Percentiles rank a stretch among this genome's conserved stretches.
These are phyloP conservation scores for Mimachlamys varia DNA, from an alignment of 2,888 invertebrate genomes.

Conservation along the genomic window DNA sequence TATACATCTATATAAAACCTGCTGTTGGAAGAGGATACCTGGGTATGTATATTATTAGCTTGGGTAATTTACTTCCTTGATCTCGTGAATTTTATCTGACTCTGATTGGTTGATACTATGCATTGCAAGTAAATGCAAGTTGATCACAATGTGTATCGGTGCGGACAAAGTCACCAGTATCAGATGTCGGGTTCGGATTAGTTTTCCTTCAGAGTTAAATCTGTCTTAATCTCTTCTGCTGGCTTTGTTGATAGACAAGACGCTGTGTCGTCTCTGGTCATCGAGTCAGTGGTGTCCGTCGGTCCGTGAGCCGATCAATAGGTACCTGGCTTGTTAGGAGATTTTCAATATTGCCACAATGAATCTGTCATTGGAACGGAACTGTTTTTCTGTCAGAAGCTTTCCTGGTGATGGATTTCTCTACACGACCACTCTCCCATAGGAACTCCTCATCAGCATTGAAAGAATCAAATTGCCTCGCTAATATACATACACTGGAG, in stretches of 20 bases:
- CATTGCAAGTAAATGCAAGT: neutral
- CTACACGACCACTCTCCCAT: neutral
- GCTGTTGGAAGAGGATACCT: neutral
- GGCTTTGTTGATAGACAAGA: neutral
- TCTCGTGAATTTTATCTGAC: neutral
- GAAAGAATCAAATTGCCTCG: conserved; percentile 1
- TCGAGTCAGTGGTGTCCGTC: neutral
- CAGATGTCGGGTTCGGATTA: neutral
- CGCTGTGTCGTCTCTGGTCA: neutral
- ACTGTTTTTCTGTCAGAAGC: conserved; percentile 9
- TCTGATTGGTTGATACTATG: neutral
- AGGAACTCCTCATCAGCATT: conserved; percentile 28
- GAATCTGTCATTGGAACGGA: conserved; percentile 22
- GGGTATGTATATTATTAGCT: neutral
- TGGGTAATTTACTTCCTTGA: neutral
- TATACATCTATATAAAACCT: neutral
- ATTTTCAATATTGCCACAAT: conserved; percentile 34
- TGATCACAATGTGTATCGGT: neutral
- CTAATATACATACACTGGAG: conserved; percentile 9
- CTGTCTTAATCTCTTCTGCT: conserved; percentile 17
- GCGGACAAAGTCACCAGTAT: neutral
- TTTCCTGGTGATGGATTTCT: neutral
- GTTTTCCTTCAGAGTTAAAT: conserved; percentile 23
- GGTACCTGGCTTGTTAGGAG: neutral
- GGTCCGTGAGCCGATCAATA: neutral